A percentile compares a stretch with the other conserved stretches of the same genome.
These are phyloP conservation scores for Catocala nupta DNA, from an alignment of 2,888 invertebrate genomes.

Conservation along the genomic window DNA sequence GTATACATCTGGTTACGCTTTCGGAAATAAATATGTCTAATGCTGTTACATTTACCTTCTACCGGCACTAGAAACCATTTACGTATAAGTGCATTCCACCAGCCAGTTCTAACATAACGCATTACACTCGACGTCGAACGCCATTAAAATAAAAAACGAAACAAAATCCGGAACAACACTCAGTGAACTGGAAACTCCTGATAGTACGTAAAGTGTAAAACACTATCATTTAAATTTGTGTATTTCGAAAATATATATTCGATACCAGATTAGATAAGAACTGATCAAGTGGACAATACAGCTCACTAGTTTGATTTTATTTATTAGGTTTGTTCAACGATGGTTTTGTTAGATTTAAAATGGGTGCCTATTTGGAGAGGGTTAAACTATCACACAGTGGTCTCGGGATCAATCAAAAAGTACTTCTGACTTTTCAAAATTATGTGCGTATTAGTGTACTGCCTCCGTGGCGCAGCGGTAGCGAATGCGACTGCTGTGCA, in stretches of 20 bases:
- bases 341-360: background rate
- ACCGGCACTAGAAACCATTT: too few relatives aligned
- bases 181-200: constrained; percentile 51
- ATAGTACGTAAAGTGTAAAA: constrained; percentile 39
- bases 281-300: constrained; percentile 6
- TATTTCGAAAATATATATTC: constrained; percentile 30
- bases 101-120: constrained; percentile 6
- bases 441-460: too few relatives aligned
- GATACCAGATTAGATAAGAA: constrained; percentile 29
- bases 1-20: too few relatives aligned
- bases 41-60: too few relatives aligned
- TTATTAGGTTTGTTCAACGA: background rate
- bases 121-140: constrained; percentile 1
- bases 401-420: too few relatives aligned
- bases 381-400: too few relatives aligned
- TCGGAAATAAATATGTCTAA: too few relatives aligned
- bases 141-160: constrained; percentile 36
- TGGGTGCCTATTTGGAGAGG: too few relatives aligned
- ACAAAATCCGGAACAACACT: constrained; percentile 31
- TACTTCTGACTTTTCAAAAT: too few relatives aligned
- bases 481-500: too few relatives aligned
- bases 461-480: too few relatives aligned
- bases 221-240: constrained; percentile 42
- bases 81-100: background rate
- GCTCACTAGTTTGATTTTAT: background rate